Evolutionary conservation across 2,113 vertebrate species (phyloP), one percentile per base, ranked within the genome.

Genomic region (Thomomys bottae): DNA sequence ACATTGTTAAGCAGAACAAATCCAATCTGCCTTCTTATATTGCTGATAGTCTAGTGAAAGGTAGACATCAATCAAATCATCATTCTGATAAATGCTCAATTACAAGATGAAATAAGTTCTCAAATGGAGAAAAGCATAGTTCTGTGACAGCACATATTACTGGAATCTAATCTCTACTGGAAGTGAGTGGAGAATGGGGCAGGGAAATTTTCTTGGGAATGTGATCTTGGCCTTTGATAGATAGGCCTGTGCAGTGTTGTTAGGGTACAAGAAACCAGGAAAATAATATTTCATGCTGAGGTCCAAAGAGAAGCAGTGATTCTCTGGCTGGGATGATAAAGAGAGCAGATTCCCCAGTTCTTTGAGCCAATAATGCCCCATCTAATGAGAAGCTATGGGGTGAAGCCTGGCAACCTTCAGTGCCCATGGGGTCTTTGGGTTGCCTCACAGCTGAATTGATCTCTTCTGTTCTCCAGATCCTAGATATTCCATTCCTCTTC

Each of bases 351-450:
- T 40, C 26, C 10, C 15, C 9, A 80, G 59, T 30, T 40, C 18
- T 40, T 2, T 78, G 8, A 59, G 66, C 59, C 45, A 49, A 76
- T 8, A 81, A 54, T 21, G n/a, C 61, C 32, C 24, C 38, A 12
- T 3, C 32, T 64, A 40, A 63, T 61, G 36, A 42, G 10, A 6
- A 15, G 40, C 34, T 34, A n/a, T 6, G 3, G 17, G 42, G 49
- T 54, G 49, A 54, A 10, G 49, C 3, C 7, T 1, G 8, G 2
- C 1, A 23, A 17, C 1, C 40, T 15, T 2, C 11, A 9, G 14
- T 32, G 20, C 30, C 3, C 6, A 2, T 3, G 34, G 21, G 12
- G 38, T 21, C 28, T 3, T 68, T 71, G 18, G 54, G 12, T 2
- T 71, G 34, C 8, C 38, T 11, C 5, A 18, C 18, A 42, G 34